Percentiles rank a stretch among this genome's conserved stretches.
phyloP scores from a whole-genome alignment of 1,140 invertebrate species.

The Zophobas morio region DNA sequence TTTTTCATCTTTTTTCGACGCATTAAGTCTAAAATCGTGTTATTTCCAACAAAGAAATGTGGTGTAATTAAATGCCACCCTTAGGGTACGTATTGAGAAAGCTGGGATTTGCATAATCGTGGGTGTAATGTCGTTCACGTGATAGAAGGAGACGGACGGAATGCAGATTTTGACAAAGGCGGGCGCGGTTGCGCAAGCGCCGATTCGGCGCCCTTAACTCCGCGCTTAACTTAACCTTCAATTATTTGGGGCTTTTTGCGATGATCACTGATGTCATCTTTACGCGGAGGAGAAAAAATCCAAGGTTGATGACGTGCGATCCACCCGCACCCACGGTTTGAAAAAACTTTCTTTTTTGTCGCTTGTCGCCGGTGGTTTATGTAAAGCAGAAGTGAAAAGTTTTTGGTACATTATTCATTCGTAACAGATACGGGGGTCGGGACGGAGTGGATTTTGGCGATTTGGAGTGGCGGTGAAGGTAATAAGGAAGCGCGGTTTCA shows the following conservation, averaged over 20 bases:
- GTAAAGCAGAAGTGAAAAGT: slow-evolving; percentile 7
- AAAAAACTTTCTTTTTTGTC: slow-evolving; percentile 8
- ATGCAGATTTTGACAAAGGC: not conserved
- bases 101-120: slow-evolving; percentile 32
- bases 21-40: slow-evolving; percentile 25
- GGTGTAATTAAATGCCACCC: slow-evolving; percentile 39
- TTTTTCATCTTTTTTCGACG: slow-evolving; percentile 14
- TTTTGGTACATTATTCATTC: not conserved
- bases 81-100: slow-evolving; percentile 24
- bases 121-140: slow-evolving; percentile 18
- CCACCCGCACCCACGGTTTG: not conserved
- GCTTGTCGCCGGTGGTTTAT: not conserved
- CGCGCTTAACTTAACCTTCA: too few relatives aligned
- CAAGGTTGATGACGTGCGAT: not conserved
- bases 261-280: too few relatives aligned
- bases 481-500: slow-evolving; percentile 11
- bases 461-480: not conserved
- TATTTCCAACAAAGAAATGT: slow-evolving; percentile 33
- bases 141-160: slow-evolving; percentile 14
- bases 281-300: not conserved
- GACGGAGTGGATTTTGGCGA: too few relatives aligned
- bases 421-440: too few relatives aligned
- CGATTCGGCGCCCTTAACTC: not conserved
- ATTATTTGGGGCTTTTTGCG: too few relatives aligned
- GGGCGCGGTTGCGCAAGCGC: not conserved